phyloP scores from a whole-genome alignment of 2,797 vertebrate genomes.

The Gallirallus australis region DNA sequence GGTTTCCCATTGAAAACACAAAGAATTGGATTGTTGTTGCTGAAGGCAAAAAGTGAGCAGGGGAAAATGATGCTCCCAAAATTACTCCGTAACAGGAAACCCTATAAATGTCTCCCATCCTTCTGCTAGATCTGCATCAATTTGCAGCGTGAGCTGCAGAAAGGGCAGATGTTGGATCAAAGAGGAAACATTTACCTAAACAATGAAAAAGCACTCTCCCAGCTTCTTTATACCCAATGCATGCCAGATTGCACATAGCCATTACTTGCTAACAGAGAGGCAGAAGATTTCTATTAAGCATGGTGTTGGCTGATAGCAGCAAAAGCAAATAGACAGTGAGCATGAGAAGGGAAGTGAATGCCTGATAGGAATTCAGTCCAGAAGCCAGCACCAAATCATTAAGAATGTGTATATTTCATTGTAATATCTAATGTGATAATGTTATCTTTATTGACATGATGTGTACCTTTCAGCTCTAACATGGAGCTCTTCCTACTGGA shows the following conservation, averaged over 20 bases:
- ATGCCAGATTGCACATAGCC: conserved; percentile 3
- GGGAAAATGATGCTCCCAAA: conserved; percentile 49
- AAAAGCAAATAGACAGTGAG: conserved; percentile 10
- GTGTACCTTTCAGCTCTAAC: neutral
- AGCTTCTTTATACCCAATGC: neutral
- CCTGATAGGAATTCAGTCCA: neutral
- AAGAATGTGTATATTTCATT: neutral
- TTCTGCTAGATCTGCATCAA: conserved; percentile 17
- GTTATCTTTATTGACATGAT: neutral
- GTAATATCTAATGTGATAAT: neutral
- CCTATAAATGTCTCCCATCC: conserved; percentile 7
- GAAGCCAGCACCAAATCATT: conserved; percentile 23
- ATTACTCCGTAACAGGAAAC: conserved; percentile 47
- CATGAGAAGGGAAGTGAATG: neutral
- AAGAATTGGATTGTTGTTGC: conserved; percentile 51
- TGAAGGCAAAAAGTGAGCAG: conserved; percentile 38
- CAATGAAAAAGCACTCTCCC: neutral
- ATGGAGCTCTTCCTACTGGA: neutral
- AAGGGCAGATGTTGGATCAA: conserved; percentile 54
- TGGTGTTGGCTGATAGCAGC: conserved; percentile 24
- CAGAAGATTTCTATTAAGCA: conserved; percentile 41
- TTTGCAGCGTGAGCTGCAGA: conserved; percentile 17
- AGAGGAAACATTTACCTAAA: conserved; percentile 44
- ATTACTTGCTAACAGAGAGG: conserved; percentile 19
- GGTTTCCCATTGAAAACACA: conserved; percentile 24